Percentiles rank a stretch among this genome's conserved stretches.
These are phyloP conservation scores for Pangasius krempfi DNA, from an alignment of 2,797 vertebrate species.

Conservation along the genomic window DNA sequence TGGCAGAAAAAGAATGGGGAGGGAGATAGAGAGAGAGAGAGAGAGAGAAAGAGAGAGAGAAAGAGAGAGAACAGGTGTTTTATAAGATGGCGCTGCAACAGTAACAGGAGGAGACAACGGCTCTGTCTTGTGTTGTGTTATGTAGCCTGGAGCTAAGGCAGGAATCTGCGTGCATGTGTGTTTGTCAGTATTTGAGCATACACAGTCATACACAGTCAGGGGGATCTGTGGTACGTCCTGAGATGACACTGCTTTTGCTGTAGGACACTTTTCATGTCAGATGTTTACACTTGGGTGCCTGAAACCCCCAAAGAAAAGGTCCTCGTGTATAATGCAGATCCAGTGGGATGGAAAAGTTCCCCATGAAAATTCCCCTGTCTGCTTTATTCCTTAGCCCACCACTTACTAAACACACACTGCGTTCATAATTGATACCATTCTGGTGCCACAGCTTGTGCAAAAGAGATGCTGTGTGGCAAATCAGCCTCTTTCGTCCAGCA, in stretches of 20 bases:
- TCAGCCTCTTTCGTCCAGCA: constrained; percentile 43
- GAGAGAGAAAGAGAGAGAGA: constrained; percentile 15
- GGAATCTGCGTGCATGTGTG: neutral
- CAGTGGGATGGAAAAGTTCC: constrained; percentile 41
- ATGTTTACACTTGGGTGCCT: constrained; percentile 54
- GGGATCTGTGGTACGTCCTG: constrained; percentile 18
- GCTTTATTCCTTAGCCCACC: constrained; percentile 51
- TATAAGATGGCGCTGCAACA: neutral
- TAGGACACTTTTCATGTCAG: constrained; percentile 40
- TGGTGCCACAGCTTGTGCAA: constrained; percentile 49
- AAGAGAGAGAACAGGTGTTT: constrained; percentile 19
- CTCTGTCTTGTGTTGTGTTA: constrained; percentile 14
- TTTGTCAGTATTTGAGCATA: neutral
- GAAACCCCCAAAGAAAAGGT: constrained; percentile 45
- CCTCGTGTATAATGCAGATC: constrained; percentile 49
- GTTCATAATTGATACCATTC: constrained; percentile 58
- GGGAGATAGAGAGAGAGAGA: neutral
- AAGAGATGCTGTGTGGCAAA: constrained; percentile 50
- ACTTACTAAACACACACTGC: constrained; percentile 52
- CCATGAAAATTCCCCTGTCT: constrained; percentile 42
- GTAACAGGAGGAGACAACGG: constrained; percentile 27
- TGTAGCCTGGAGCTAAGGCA: constrained; percentile 34
- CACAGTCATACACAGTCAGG: constrained; percentile 29
- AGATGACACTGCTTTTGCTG: constrained; percentile 13
- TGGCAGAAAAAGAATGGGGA: neutral